Evolutionary conservation across 1,140 invertebrate genomes (phyloP).

Genomic region (Diorhabda sublineata): DNA sequence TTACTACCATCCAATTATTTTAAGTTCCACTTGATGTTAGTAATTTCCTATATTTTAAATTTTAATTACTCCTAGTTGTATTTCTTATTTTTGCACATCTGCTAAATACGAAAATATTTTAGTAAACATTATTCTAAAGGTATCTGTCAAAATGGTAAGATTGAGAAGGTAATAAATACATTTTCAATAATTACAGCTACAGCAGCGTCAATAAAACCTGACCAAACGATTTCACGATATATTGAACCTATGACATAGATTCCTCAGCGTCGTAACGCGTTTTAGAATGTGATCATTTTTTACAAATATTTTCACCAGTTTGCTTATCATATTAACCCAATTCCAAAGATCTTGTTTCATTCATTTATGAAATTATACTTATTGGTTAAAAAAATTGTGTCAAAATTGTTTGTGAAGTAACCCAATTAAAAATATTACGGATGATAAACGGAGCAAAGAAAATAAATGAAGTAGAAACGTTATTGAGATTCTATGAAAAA

Average conservation of each 20-base stretch:
- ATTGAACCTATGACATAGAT: constrained; percentile 8
- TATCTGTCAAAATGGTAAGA: not conserved
- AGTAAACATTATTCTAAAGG: not conserved
- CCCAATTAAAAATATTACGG: too few species aligned
- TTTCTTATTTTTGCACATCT: not conserved
- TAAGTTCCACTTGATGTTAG: not conserved
- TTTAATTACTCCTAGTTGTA: not conserved
- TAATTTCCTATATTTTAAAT: not conserved
- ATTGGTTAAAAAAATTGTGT: too few species aligned
- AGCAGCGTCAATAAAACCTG: not conserved
- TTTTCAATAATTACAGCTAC: not conserved
- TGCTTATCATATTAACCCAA: too few species aligned
- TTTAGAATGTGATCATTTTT: too few species aligned
- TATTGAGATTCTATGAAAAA: too few species aligned
- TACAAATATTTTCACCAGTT: too few species aligned
- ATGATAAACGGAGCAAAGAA: too few species aligned
- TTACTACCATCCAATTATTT: not conserved
- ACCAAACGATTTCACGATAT: constrained; percentile 7
- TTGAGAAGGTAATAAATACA: constrained; percentile 4
- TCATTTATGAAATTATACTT: too few species aligned
- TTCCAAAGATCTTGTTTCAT: too few species aligned
- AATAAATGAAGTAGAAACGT: too few species aligned
- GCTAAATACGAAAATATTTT: constrained; percentile 1
- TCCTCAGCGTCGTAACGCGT: not conserved
- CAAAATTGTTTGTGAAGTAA: too few species aligned